Base-by-base conservation (phyloP, 1,140 invertebrate genomes). In the Cyclargus thomasi region DNA sequence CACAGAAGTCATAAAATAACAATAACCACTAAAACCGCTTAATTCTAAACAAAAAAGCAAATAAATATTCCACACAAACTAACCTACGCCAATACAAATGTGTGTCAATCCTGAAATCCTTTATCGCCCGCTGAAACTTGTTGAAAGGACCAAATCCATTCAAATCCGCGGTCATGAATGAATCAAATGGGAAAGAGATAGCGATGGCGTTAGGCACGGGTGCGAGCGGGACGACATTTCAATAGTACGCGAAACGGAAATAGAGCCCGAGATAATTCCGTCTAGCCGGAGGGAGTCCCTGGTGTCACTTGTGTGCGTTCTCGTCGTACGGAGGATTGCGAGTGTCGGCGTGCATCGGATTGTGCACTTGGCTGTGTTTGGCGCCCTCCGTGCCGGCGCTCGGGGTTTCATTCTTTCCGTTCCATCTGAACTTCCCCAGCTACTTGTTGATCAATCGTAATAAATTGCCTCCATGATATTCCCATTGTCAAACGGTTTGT, bases 241-340 rank as follows among this genome's bases (percentile, higher is more conserved):
- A 88, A 90, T 88, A 87, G 86, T 88, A 90, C 86, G 82, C 83
- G 85, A 87, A 87, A 90, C 85, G 87, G 86, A 86, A 90, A 90
- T 90, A 88, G 86, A 85, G 77, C 70, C 75, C 79, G 85, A 86
- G 85, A 87, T 87, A 85, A 90, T 86, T 90, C 87, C 81, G 87
- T 90, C 87, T 90, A 88, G 87, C 85, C 83, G 78, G 83, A 87
- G 85, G 87, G 86, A 88, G 87, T 90, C 85, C 87, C 87, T 85
- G 81, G 81, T 88, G 87, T 86, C 87, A 90, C 72, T 88, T 86
- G 87, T 90, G 87, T 90, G 87, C 83, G 87, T 82, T 77, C 73
- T 75, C 77, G 81, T 82, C 83, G 80, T 81, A 83, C 79, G 71
- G 74, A 74, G 78, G 74, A 81, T 80, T 82, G 74, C 76, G 78